phyloP scores from a whole-genome alignment of 2,113 vertebrate species.

The Mugil cephalus region DNA sequence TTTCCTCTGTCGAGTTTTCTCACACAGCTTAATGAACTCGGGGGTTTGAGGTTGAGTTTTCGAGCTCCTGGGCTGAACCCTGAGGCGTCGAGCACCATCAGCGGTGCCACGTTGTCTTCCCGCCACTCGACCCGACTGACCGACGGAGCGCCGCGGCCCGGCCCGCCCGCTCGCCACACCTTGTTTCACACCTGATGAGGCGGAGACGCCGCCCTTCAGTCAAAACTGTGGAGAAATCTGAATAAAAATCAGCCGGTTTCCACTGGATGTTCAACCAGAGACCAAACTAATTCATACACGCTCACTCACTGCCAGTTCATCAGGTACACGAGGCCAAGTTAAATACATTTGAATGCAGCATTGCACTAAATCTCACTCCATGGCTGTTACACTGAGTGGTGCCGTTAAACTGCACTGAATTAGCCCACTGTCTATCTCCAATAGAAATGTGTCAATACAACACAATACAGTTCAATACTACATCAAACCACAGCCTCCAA shows the following conservation, averaged over 20 bases:
- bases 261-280: not conserved
- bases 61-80: not conserved
- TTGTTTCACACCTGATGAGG: slow-evolving; percentile 41
- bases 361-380: too few species aligned
- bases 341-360: too few species aligned
- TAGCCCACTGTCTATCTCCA: too few species aligned
- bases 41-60: too few species aligned
- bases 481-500: too few species aligned
- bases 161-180: slow-evolving; percentile 20
- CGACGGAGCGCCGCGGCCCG: slow-evolving; percentile 21
- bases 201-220: slow-evolving; percentile 43
- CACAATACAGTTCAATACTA: too few species aligned
- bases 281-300: not conserved
- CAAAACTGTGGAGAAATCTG: slow-evolving; percentile 32
- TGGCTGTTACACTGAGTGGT: too few species aligned
- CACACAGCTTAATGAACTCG: not conserved
- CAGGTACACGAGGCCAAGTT: too few species aligned
- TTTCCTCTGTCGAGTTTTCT: too few species aligned
- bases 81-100: not conserved
- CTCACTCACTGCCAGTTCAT: too few species aligned
- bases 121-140: not conserved
- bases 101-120: not conserved
- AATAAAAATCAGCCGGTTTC: slow-evolving; percentile 27
- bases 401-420: too few species aligned
- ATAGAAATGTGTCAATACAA: too few species aligned